These are phyloP conservation scores for Clepsis dumicolana DNA, from an alignment of 2,888 invertebrate genomes.

Conservation along the genomic window DNA sequence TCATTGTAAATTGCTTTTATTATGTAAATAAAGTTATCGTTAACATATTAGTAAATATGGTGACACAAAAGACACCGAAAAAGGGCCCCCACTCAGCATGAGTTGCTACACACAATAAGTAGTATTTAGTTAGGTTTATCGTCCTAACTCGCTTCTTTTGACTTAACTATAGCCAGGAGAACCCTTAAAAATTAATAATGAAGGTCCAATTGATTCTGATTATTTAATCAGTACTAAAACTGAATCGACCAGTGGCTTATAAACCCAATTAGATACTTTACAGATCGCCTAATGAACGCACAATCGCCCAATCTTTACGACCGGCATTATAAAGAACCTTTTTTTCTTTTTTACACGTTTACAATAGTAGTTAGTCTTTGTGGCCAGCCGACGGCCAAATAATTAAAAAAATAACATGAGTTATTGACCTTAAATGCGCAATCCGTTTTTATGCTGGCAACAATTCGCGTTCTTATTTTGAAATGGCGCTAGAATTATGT, in stretches of 20 bases:
- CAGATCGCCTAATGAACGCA: conserved; percentile 67
- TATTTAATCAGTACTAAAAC: conserved; percentile 14
- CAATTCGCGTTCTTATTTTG: conserved; percentile 24
- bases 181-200: neutral
- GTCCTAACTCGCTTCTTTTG: no score
- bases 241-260: conserved; percentile 47
- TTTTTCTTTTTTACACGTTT: conserved; percentile 70
- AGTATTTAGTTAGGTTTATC: no score
- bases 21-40: no score
- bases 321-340: conserved; percentile 56
- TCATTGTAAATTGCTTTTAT: no score
- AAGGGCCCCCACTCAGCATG: no score
- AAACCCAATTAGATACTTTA: conserved; percentile 59
- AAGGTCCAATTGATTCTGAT: neutral
- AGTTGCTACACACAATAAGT: no score
- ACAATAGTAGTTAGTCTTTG: conserved; percentile 66
- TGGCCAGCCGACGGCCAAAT: conserved; percentile 57
- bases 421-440: conserved; percentile 49
- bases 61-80: no score
- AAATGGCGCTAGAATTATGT: conserved; percentile 26
- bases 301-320: conserved; percentile 64
- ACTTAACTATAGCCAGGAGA: neutral
- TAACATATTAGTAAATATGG: no score
- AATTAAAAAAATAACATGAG: conserved; percentile 45
- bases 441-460: conserved; percentile 27